Conservation (phyloP, 2,888 invertebrate species). For the Gordius sp. region DNA sequence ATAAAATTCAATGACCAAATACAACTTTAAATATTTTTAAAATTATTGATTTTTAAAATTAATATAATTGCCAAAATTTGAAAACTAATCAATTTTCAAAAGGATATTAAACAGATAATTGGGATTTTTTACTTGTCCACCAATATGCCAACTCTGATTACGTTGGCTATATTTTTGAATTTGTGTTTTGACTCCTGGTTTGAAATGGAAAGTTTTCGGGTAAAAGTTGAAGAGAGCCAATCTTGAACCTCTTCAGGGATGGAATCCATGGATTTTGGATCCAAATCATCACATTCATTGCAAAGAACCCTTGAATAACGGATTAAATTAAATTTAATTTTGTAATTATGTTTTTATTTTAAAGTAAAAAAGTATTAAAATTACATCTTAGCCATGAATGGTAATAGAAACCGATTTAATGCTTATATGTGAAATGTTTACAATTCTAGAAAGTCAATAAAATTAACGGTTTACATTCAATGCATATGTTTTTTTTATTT, state of each 20-base stretch:
- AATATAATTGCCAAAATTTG: constrained; percentile 9
- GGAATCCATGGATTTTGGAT: constrained; percentile 78
- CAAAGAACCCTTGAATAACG: too few relatives aligned
- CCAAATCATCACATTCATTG: constrained; percentile 45
- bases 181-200: constrained; percentile 38
- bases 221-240: constrained; percentile 84
- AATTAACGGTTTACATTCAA: too few relatives aligned
- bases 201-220: constrained; percentile 49
- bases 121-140: constrained; percentile 46
- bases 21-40: constrained; percentile 16
- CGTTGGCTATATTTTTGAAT: constrained; percentile 78
- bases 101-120: too few relatives aligned
- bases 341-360: too few relatives aligned
- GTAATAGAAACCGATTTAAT: too few relatives aligned
- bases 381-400: too few relatives aligned
- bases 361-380: too few relatives aligned
- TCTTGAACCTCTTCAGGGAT: constrained; percentile 83
- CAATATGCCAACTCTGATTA: constrained; percentile 78
- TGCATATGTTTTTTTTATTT: too few relatives aligned
- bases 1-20: constrained; percentile 14
- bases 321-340: too few relatives aligned
- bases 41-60: background rate
- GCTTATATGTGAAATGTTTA: too few relatives aligned
- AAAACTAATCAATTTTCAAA: constrained; percentile 1
- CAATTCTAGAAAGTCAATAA: too few relatives aligned